A percentile compares a stretch with the other conserved stretches of the same genome.
Evolutionary conservation across 1,140 invertebrate genomes (phyloP).

Genomic region (Chymomyza costata): DNA sequence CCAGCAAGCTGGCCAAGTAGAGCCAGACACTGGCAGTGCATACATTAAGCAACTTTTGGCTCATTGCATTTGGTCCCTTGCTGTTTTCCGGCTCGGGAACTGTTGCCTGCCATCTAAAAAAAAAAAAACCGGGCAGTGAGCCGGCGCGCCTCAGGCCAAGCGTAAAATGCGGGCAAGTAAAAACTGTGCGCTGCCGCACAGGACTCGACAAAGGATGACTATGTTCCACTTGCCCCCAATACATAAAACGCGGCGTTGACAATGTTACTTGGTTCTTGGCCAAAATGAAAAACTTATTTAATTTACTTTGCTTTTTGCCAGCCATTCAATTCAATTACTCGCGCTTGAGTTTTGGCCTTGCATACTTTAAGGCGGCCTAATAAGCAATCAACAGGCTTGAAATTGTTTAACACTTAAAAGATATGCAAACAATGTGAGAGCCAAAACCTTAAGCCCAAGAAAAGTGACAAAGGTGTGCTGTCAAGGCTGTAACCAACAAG

Average conservation of each 20-base stretch:
- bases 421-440: slow-evolving; percentile 54
- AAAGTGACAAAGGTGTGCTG: too few species aligned
- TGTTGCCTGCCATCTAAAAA: slow-evolving; percentile 26
- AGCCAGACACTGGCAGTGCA: slow-evolving; percentile 45
- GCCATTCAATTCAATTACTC: slow-evolving; percentile 72
- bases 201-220: slow-evolving; percentile 25
- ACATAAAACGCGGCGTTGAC: slow-evolving; percentile 67
- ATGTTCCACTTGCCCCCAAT: too few species aligned
- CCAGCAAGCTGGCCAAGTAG: slow-evolving; percentile 4
- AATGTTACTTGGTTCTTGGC: slow-evolving; percentile 63
- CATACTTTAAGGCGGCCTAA: slow-evolving; percentile 32
- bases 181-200: slow-evolving; percentile 47
- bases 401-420: slow-evolving; percentile 25
- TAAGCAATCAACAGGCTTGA: slow-evolving; percentile 63
- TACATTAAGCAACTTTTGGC: slow-evolving; percentile 75
- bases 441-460: slow-evolving; percentile 53
- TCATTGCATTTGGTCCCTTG: slow-evolving; percentile 57
- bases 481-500: too few species aligned
- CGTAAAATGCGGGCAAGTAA: slow-evolving; percentile 68
- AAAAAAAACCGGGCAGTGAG: slow-evolving; percentile 52
- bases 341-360: too few species aligned
- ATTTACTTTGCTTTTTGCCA: slow-evolving; percentile 73
- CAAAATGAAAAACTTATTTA: slow-evolving; percentile 74
- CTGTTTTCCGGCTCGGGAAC: neutral
- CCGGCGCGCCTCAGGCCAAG: slow-evolving; percentile 65